phyloP scores from a whole-genome alignment of 1,140 invertebrate genomes.

The Drosophila ironensis region DNA sequence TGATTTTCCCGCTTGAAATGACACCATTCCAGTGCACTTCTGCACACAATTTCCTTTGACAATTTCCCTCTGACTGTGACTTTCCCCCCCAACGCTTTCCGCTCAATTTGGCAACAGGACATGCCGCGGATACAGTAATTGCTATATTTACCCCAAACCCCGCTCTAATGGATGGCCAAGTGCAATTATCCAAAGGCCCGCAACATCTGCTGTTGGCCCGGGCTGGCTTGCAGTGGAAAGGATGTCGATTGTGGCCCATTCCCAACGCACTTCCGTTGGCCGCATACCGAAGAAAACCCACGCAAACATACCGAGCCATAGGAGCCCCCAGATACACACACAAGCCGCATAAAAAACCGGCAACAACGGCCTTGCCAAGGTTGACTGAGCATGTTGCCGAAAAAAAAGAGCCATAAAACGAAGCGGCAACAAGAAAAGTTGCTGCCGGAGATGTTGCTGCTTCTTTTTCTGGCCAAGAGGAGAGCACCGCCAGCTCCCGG shows the following conservation, averaged over 20 bases:
- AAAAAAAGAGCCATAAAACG: constrained; percentile 66
- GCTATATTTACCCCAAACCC: constrained; percentile 50
- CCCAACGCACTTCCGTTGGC: constrained; percentile 66
- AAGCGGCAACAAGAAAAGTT: constrained; percentile 66
- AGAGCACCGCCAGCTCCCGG: constrained; percentile 9
- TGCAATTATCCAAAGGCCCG: constrained; percentile 59
- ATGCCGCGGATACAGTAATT: constrained; percentile 47
- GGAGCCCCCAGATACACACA: constrained; percentile 18
- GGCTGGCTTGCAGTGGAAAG: constrained; percentile 7
- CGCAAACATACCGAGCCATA: constrained; percentile 39
- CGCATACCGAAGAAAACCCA: constrained; percentile 65
- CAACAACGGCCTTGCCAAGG: constrained; percentile 82
- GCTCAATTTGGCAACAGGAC: constrained; percentile 71
- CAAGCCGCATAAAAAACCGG: constrained; percentile 66
- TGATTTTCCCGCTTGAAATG: background rate
- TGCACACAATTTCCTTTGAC: background rate
- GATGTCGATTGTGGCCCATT: constrained; percentile 46
- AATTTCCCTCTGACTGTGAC: too few species aligned
- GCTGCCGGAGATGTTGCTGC: constrained; percentile 50
- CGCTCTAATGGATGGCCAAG: constrained; percentile 62
- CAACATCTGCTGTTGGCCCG: constrained; percentile 19
- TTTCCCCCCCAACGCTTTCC: constrained; percentile 43
- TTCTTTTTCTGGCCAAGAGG: constrained; percentile 43
- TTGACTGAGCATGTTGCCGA: constrained; percentile 76
- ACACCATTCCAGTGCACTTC: background rate